Evolutionary conservation across 1,140 invertebrate species (phyloP).

Genomic region (Drosophila busckii): DNA sequence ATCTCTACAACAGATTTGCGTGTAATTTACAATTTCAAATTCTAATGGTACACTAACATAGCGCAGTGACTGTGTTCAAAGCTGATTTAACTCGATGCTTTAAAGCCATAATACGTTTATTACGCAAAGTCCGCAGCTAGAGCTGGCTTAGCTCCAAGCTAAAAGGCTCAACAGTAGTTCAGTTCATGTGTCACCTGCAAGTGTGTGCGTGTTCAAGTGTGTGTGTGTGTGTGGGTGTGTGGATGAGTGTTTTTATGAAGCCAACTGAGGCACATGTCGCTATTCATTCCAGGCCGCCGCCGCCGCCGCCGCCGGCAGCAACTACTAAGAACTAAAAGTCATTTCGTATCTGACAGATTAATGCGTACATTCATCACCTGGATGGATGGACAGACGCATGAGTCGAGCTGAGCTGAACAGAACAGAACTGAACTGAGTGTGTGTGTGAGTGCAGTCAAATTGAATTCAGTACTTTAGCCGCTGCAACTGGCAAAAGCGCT

Average conservation of each 20-base stretch:
- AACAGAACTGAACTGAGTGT: constrained; percentile 9
- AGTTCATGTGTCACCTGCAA: too few relatives aligned
- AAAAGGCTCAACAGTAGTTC: background rate
- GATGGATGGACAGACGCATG: constrained; percentile 15
- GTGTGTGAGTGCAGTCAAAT: constrained; percentile 36
- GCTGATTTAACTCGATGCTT: too few relatives aligned
- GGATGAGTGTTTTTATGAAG: constrained; percentile 13
- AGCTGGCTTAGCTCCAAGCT: background rate
- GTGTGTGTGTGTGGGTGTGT: constrained; percentile 2
- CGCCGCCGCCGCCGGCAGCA: background rate
- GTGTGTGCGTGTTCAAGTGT: constrained; percentile 5
- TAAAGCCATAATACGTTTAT: too few relatives aligned
- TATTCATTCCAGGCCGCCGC: background rate
- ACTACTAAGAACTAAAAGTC: constrained; percentile 10
- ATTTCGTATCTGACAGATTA: constrained; percentile 42
- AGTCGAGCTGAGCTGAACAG: constrained; percentile 13
- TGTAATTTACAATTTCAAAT: constrained; percentile 4
- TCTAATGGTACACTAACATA: background rate
- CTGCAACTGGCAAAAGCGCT: too few relatives aligned
- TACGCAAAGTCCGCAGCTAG: too few relatives aligned
- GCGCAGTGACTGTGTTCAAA: background rate
- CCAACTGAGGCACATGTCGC: constrained; percentile 2
- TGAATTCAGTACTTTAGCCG: constrained; percentile 37
- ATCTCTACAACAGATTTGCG: constrained; percentile 35
- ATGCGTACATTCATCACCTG: constrained; percentile 45